These are phyloP conservation scores for Coenobita brevimanus DNA, from an alignment of 1,140 invertebrate genomes.

Conservation along the genomic window DNA sequence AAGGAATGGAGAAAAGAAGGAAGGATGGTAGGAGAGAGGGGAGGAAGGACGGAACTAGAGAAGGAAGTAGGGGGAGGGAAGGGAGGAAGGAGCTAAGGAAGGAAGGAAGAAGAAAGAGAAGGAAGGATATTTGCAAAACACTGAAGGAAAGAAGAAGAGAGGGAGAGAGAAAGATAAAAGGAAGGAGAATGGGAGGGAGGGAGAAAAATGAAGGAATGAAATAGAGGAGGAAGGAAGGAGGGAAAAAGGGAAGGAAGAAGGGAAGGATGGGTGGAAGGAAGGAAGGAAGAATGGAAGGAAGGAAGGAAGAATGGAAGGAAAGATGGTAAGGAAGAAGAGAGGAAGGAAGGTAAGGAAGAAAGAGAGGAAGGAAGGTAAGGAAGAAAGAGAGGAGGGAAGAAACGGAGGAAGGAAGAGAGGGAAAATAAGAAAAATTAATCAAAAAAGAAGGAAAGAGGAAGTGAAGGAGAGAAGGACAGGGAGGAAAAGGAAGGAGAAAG, in stretches of 20 bases:
- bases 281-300: too few relatives aligned
- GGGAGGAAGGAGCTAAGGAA: neutral
- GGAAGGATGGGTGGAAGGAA: neutral
- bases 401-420: too few relatives aligned
- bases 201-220: neutral
- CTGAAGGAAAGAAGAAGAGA: neutral
- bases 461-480: neutral
- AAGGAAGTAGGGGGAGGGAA: neutral
- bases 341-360: too few relatives aligned
- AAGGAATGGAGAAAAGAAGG: neutral
- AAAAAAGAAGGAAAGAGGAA: neutral
- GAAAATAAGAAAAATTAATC: too few relatives aligned
- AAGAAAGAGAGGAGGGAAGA: neutral
- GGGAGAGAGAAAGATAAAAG: too few relatives aligned
- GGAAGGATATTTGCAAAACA: neutral
- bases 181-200: neutral
- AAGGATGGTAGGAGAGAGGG: neutral
- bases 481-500: neutral
- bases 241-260: neutral
- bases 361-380: too few relatives aligned
- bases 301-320: neutral
- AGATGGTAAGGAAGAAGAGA: too few relatives aligned
- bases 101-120: slow-evolving; percentile 1
- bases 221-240: neutral
- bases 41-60: neutral